A percentile compares a stretch with the other conserved stretches of the same genome.
These are phyloP conservation scores for Acanthornis magna DNA, from an alignment of 2,797 vertebrate genomes.

Conservation along the genomic window DNA sequence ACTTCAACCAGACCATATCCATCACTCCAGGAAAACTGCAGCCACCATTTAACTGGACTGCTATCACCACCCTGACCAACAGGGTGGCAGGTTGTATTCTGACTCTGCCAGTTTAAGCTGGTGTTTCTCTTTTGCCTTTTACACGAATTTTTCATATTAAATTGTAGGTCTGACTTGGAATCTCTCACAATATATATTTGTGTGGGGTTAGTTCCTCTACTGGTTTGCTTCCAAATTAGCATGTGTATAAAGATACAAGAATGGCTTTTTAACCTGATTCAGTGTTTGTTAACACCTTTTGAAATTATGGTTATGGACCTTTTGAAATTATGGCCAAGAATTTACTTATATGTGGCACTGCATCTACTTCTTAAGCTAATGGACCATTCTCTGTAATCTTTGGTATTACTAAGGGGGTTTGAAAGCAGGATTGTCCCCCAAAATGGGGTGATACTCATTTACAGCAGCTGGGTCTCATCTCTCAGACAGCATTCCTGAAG, in stretches of 20 bases:
- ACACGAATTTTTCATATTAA: no score
- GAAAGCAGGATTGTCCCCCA: not conserved
- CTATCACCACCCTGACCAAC: no score
- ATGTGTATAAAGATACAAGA: not conserved
- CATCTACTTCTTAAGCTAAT: not conserved
- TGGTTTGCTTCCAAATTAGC: no score
- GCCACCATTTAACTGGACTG: no score
- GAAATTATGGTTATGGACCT: not conserved
- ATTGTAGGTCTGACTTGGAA: no score
- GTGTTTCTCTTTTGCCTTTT: no score
- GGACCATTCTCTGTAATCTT: not conserved
- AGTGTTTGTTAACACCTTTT: not conserved
- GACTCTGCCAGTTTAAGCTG: no score
- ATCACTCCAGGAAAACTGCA: no score
- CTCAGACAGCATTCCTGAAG: not conserved
- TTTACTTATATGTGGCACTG: not conserved
- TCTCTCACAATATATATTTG: no score
- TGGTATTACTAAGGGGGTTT: not conserved
- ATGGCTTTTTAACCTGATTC: not conserved
- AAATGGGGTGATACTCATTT: rapidly evolving
- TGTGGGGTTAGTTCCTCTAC: no score
- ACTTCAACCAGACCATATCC: no score
- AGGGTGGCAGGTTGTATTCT: no score
- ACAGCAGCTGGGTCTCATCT: not conserved
- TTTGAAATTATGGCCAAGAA: not conserved